Base-by-base conservation (phyloP, 2,888 invertebrate genomes). In the Spicauda simplicius region DNA sequence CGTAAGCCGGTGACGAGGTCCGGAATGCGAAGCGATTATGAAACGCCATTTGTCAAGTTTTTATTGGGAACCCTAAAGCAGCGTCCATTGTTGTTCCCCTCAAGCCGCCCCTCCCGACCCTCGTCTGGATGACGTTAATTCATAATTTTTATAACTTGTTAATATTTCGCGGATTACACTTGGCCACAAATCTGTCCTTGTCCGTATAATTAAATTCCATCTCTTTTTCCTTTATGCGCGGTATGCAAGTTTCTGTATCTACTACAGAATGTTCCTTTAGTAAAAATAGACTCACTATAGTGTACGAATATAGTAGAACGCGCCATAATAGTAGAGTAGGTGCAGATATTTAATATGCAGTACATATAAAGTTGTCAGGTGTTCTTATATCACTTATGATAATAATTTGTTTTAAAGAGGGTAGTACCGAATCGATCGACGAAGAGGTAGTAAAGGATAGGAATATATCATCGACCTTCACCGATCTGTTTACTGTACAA, bases 31-130 rank as follows among this genome's bases (percentile, higher is more conserved):
- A 80, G 84, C 87, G 90, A 92, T 92, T 92, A 93, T 92, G 92
- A 90, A 90, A 89, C 87, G 86, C 91, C 91, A 93, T 93, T 93
- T 93, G 92, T 93, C 93, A 93, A 93, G 91, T 93, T 93, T 93
- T 93, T 93, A 93, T 93, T 92, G 89, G 91, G 84, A 86, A 79
- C 90, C 90, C 91, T 81, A 83, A 82, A 87, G 84, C 81, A 82
- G 74, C 80, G 76, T 75, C 88, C 80, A 88, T 91, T 91, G 91
- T 91, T 82, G 83, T 75, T 73, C 73, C 75, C 75, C 79, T 76
- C 74, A 71, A 70, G 50, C 75, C 72, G 72, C 72, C 72, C 76
- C 77, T 72, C 80, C 76, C 80, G 83, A 88, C 90, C 91, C 91
- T 88, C 83, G 82, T 85, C 86, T 84, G 77, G 74, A 74, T 79